A percentile compares a stretch with the other conserved stretches of the same genome.
phyloP scores from a whole-genome alignment of 2,113 vertebrate species.

The Xenopus laevis region DNA sequence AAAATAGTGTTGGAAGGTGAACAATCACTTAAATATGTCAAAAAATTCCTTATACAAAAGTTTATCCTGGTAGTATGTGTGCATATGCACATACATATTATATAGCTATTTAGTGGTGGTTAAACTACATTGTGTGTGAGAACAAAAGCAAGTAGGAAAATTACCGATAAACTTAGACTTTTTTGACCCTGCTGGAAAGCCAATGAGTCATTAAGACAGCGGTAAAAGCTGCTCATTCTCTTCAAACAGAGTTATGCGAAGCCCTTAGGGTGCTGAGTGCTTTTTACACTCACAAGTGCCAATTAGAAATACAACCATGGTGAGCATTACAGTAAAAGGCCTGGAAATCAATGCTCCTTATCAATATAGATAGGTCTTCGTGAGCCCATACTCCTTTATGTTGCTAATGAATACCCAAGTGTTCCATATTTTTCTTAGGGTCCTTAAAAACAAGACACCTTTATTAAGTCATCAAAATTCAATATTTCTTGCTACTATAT shows the following conservation, averaged over 20 bases:
- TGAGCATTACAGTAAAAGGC: conserved; percentile 42
- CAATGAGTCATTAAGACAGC: conserved; percentile 17
- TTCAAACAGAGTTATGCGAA: conserved; percentile 30
- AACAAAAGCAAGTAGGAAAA: conserved; percentile 35
- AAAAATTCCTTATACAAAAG: too few species aligned
- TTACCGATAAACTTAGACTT: conserved; percentile 27
- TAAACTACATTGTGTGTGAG: too few species aligned
- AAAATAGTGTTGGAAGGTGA: too few species aligned
- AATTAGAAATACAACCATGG: conserved; percentile 58
- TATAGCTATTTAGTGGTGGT: too few species aligned
- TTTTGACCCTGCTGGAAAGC: conserved; percentile 45
- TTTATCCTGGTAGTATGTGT: too few species aligned
- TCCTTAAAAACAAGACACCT: conserved; percentile 29
- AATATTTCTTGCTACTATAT: conserved; percentile 15
- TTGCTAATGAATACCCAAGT: conserved; percentile 24
- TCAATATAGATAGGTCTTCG: conserved; percentile 23
- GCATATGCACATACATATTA: too few species aligned
- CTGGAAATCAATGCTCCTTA: conserved; percentile 49
- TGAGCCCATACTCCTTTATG: conserved; percentile 17
- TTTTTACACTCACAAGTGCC: conserved; percentile 54
- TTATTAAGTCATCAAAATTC: conserved; percentile 1
- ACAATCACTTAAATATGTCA: too few species aligned
- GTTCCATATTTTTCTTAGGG: conserved; percentile 16
- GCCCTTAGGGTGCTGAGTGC: conserved; percentile 10
- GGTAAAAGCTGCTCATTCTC: conserved; percentile 38